Conservation (phyloP, 2,113 vertebrate species). For the Heteronetta atricapilla region DNA sequence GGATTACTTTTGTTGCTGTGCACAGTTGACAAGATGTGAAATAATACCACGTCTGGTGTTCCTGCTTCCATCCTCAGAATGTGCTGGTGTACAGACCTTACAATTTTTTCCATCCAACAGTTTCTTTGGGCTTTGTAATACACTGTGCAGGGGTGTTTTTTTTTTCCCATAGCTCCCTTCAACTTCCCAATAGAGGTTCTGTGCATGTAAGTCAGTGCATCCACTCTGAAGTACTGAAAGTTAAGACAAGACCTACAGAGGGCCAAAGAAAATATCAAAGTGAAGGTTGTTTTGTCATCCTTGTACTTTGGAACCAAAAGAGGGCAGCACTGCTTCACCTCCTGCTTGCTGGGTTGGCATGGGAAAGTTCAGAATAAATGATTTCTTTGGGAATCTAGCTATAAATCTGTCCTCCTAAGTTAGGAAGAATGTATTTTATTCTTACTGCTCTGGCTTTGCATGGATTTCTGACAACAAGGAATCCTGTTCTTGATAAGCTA, state of each 20-base stretch:
- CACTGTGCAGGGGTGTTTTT: rapidly evolving
- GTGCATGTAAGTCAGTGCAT: background rate
- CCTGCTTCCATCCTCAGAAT: background rate
- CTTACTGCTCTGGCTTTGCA: background rate
- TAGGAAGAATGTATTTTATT: background rate
- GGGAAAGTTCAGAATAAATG: background rate
- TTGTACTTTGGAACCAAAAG: background rate
- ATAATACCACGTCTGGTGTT: background rate
- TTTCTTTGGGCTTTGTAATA: background rate
- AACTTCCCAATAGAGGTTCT: background rate
- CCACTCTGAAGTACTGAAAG: background rate
- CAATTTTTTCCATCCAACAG: background rate
- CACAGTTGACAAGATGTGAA: background rate
- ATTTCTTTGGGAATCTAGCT: background rate
- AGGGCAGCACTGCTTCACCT: slow-evolving; percentile 46
- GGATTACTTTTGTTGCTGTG: slow-evolving; percentile 30
- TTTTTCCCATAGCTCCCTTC: background rate
- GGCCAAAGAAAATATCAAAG: background rate
- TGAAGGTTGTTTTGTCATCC: background rate
- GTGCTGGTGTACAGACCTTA: background rate
- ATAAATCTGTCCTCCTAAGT: background rate
- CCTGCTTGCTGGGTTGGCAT: rapidly evolving
- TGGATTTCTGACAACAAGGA: background rate
- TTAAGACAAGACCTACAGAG: background rate
- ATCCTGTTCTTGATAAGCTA: background rate